Conservation (phyloP, 1,140 invertebrate species). For the Zaprionus africanus region DNA sequence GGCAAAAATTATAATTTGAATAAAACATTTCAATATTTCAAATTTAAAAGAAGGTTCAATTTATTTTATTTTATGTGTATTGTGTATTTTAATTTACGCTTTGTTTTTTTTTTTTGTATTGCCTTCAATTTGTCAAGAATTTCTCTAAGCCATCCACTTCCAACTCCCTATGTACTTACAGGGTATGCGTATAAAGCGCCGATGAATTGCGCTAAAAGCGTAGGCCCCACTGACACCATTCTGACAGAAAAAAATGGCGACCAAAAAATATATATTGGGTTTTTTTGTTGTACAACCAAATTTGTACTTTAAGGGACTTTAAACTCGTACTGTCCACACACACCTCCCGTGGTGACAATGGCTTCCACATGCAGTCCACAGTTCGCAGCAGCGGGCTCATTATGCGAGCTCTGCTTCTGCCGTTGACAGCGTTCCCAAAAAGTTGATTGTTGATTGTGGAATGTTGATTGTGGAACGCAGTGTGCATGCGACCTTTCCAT, state of each 20-base stretch:
- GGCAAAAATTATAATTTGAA: too few species aligned
- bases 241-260: slow-evolving; percentile 1
- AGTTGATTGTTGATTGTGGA: slow-evolving; percentile 47
- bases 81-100: too few species aligned
- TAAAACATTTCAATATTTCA: too few species aligned
- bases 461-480: slow-evolving; percentile 46
- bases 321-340: not conserved
- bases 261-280: slow-evolving; percentile 11
- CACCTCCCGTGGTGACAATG: not conserved
- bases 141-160: not conserved
- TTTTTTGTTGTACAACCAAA: not conserved
- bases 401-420: slow-evolving; percentile 12
- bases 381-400: slow-evolving; percentile 13
- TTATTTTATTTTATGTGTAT: too few species aligned
- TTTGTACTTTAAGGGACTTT: not conserved
- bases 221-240: slow-evolving; percentile 27
- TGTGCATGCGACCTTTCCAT: not conserved
- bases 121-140: not conserved
- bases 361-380: slow-evolving; percentile 1
- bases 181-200: slow-evolving; percentile 19
- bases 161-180: not conserved
- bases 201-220: slow-evolving; percentile 38
- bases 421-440: slow-evolving; percentile 22
- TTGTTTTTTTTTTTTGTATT: not conserved
- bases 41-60: too few species aligned